phyloP scores from a whole-genome alignment of 2,113 vertebrate species.

The Gallinago undulata region DNA sequence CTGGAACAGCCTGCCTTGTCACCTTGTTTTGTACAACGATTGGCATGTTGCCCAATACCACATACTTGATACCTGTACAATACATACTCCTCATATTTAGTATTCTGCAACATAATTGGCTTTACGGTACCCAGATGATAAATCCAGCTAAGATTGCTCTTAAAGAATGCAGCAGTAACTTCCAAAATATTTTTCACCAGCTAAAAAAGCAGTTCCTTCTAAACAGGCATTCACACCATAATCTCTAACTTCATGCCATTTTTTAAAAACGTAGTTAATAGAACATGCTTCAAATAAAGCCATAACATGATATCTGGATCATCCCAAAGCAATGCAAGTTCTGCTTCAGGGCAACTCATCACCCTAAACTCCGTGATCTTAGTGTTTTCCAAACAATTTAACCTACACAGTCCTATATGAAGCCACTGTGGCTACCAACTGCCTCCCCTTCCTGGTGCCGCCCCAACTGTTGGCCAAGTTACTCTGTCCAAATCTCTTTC shows the following conservation, averaged over 20 bases:
- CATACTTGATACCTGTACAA: neutral
- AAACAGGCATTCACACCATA: neutral
- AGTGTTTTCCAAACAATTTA: neutral
- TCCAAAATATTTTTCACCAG: neutral
- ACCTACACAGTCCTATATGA: neutral
- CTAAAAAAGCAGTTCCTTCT: neutral
- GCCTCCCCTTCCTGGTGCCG: neutral
- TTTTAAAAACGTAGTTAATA: neutral
- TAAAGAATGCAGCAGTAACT: neutral
- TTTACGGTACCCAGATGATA: neutral
- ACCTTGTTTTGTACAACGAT: neutral
- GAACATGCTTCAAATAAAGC: neutral
- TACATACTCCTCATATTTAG: neutral
- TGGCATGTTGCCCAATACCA: neutral
- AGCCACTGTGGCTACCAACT: neutral
- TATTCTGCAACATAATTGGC: no score
- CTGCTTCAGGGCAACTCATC: neutral
- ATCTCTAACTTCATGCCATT: neutral
- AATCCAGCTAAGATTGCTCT: neutral
- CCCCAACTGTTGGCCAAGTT: neutral
- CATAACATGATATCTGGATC: rapidly evolving
- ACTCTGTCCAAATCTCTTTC: neutral
- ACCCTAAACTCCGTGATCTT: neutral
- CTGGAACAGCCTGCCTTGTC: neutral
- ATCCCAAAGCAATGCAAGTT: neutral